Evolutionary conservation across 2,113 vertebrate genomes (phyloP).

Genomic region (Gasterosteus aculeatus): DNA sequence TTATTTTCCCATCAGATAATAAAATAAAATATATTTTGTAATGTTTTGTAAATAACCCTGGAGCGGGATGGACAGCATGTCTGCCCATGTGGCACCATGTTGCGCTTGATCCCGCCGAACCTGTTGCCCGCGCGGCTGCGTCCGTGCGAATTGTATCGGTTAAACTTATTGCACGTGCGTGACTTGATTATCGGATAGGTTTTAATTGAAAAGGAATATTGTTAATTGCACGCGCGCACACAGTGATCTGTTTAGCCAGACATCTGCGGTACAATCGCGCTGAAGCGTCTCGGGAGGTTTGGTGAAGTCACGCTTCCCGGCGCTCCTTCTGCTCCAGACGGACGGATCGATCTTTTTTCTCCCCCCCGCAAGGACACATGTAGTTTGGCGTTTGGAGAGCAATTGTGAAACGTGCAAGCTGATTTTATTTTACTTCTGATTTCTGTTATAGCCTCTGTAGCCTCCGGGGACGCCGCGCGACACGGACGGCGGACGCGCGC

Average conservation of each 20-base stretch:
- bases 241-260: conserved; percentile 36
- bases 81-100: conserved; percentile 8
- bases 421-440: conserved; percentile 1
- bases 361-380: conserved; percentile 53
- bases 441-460: background rate
- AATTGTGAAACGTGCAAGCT: conserved; percentile 2
- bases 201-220: conserved; percentile 55
- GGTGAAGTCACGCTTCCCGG: conserved; percentile 68
- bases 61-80: background rate
- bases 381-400: conserved; percentile 42
- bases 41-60: background rate
- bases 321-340: conserved; percentile 67
- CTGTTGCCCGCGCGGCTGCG: conserved; percentile 53
- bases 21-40: background rate
- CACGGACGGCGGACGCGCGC: background rate
- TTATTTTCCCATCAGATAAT: background rate
- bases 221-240: conserved; percentile 26
- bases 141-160: conserved; percentile 3
- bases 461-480: conserved; percentile 6
- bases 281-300: conserved; percentile 64
- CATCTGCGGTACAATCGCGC: conserved; percentile 64
- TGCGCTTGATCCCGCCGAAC: conserved; percentile 28
- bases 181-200: conserved; percentile 29
- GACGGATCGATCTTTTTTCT: conserved; percentile 58
- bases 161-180: conserved; percentile 16